Conservation (phyloP, 2,888 invertebrate genomes). For the Drosophila cracens region DNA sequence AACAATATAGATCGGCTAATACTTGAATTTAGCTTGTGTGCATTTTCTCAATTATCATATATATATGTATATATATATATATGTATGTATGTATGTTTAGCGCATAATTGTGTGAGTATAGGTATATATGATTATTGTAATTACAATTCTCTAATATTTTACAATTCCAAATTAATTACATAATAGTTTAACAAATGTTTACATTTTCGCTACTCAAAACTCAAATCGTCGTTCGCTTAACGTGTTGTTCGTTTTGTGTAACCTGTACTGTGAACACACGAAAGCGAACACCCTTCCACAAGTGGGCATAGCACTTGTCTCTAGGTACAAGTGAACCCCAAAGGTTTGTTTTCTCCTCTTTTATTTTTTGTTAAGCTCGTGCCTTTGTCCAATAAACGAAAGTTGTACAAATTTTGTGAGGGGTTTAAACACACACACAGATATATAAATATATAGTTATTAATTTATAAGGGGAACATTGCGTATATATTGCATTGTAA, state of each 20-base stretch:
- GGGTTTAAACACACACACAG: slow-evolving; percentile 20
- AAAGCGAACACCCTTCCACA: slow-evolving; percentile 61
- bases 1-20: slow-evolving; percentile 50
- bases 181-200: slow-evolving; percentile 80
- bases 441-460: slow-evolving; percentile 20
- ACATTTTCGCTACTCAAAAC: slow-evolving; percentile 72
- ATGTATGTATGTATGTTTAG: slow-evolving; percentile 27
- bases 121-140: slow-evolving; percentile 69
- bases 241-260: slow-evolving; percentile 35
- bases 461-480: slow-evolving; percentile 25
- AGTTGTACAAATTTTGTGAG: slow-evolving; percentile 16
- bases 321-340: slow-evolving; percentile 54
- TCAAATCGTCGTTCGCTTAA: slow-evolving; percentile 63
- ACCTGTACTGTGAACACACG: slow-evolving; percentile 45
- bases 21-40: slow-evolving; percentile 47
- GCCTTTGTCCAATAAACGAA: slow-evolving; percentile 45
- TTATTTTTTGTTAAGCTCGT: slow-evolving; percentile 65
- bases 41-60: slow-evolving; percentile 23
- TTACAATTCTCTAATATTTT: slow-evolving; percentile 78
- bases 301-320: slow-evolving; percentile 51
- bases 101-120: slow-evolving; percentile 50
- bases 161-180: slow-evolving; percentile 70
- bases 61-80: slow-evolving; percentile 13
- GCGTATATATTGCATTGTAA: slow-evolving; percentile 58
- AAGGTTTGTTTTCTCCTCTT: not conserved